These are phyloP conservation scores for Pseudachorutes palmiensis DNA, from an alignment of 1,140 invertebrate genomes.

Conservation along the genomic window DNA sequence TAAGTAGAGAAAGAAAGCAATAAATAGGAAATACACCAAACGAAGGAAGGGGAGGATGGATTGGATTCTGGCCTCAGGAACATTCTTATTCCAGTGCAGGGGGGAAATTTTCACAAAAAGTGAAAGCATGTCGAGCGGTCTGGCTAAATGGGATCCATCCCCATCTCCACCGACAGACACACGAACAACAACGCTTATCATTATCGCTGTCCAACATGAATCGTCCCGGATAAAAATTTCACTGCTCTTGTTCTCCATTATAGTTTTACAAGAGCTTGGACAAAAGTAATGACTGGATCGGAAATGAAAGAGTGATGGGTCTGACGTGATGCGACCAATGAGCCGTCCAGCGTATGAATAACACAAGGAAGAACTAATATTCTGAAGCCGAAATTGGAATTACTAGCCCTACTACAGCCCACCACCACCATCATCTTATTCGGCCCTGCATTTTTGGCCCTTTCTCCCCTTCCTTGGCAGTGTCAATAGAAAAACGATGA, in stretches of 20 bases:
- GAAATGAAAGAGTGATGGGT: not conserved
- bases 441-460: not conserved
- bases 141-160: not conserved
- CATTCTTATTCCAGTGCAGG: not conserved
- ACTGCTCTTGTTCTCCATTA: not conserved
- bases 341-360: conserved; percentile 6
- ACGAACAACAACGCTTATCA: not conserved
- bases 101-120: not conserved
- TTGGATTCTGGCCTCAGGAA: not conserved
- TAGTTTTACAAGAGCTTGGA: not conserved
- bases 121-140: not conserved
- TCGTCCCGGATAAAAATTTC: not conserved
- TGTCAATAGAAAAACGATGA: conserved; percentile 3
- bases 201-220: conserved; percentile 9
- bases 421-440: not conserved
- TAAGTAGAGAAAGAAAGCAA: conserved; percentile 11
- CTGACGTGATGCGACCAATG: not conserved
- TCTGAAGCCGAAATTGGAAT: not conserved
- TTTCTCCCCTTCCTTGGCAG: not conserved
- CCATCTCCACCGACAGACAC: not conserved
- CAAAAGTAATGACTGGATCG: not conserved
- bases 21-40: conserved; percentile 7
- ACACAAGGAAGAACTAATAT: too few relatives aligned
- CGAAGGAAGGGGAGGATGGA: not conserved
- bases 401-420: not conserved